Percentiles rank a stretch among this genome's conserved stretches.
Evolutionary conservation across 2,797 vertebrate genomes (phyloP).

Genomic region (Octomys mimax): DNA sequence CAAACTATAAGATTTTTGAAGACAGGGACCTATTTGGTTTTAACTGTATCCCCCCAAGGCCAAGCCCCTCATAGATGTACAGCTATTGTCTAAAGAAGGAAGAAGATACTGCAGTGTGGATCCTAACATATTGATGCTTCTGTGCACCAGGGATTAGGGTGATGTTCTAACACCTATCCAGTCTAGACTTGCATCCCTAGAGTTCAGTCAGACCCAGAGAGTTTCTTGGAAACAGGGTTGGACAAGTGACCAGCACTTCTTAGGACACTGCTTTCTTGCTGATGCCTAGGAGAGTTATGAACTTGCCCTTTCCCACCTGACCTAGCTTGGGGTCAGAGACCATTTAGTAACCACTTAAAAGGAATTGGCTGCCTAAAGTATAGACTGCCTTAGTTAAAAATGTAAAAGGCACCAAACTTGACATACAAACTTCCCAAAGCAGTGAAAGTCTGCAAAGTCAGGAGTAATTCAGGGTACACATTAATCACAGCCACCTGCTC

Average conservation of each 20-base stretch:
- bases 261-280: constrained; percentile 33
- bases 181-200: constrained; percentile 34
- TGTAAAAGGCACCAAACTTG: background rate
- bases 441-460: background rate
- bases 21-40: background rate
- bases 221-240: constrained; percentile 31
- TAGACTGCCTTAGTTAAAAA: background rate
- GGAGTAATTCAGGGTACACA: background rate
- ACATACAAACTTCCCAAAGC: background rate
- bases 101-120: background rate
- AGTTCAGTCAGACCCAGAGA: constrained; percentile 35
- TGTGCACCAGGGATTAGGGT: background rate
- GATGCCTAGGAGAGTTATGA: background rate
- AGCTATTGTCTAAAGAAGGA: constrained; percentile 15
- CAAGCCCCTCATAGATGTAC: background rate
- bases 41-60: background rate
- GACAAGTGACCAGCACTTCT: background rate
- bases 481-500: background rate
- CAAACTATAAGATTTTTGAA: background rate
- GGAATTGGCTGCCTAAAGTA: background rate
- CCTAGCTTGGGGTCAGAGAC: background rate
- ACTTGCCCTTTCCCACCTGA: background rate
- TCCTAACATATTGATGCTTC: constrained; percentile 19
- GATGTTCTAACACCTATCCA: background rate
- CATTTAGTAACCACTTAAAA: background rate